Evolutionary conservation across 2,888 invertebrate species (phyloP).

Genomic region (Calliopum simillimum): DNA sequence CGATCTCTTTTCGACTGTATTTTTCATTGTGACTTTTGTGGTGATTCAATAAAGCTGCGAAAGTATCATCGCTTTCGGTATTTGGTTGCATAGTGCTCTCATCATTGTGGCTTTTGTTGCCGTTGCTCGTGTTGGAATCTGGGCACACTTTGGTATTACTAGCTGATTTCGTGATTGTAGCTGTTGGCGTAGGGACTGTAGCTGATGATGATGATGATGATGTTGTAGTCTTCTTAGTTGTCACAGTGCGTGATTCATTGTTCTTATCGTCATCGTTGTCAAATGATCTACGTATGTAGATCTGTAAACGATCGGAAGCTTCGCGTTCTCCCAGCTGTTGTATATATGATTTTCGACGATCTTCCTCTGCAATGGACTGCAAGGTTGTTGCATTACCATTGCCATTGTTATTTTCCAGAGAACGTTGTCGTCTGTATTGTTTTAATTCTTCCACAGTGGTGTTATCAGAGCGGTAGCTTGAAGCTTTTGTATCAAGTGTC

Average conservation of each 20-base stretch:
- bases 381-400: conserved; percentile 61
- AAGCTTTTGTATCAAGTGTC: conserved; percentile 16
- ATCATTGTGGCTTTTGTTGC: conserved; percentile 28
- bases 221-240: conserved; percentile 18
- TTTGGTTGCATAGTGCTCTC: conserved; percentile 20
- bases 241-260: conserved; percentile 19
- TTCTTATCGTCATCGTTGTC: conserved; percentile 50
- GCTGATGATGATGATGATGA: conserved; percentile 7
- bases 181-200: conserved; percentile 34
- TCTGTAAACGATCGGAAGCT: conserved; percentile 71
- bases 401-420: conserved; percentile 69
- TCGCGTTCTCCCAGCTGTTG: conserved; percentile 70
- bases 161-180: conserved; percentile 24
- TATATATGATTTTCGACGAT: conserved; percentile 72
- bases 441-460: conserved; percentile 71
- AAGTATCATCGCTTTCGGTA: conserved; percentile 52
- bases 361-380: conserved; percentile 75
- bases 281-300: conserved; percentile 71
- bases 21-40: conserved; percentile 59
- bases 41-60: conserved; percentile 53
- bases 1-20: conserved; percentile 82
- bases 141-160: conserved; percentile 48
- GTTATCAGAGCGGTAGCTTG: conserved; percentile 13
- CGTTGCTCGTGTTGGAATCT: conserved; percentile 36
- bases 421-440: conserved; percentile 71